Conservation (phyloP, 2,797 vertebrate genomes). For the Ceyx erithaca region DNA sequence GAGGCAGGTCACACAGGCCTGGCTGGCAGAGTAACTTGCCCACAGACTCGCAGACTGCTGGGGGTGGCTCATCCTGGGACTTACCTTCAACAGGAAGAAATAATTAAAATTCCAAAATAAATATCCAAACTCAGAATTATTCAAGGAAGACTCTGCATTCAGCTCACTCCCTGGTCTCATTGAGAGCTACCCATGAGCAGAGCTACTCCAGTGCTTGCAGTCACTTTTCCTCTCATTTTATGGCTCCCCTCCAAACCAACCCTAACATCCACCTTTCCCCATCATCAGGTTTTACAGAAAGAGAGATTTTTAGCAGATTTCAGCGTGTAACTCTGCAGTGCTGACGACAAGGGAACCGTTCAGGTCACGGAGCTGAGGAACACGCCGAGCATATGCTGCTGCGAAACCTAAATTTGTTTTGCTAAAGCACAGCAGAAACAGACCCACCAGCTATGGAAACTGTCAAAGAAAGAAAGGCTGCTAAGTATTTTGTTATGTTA, state of each 20-base stretch:
- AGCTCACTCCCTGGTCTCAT: not conserved
- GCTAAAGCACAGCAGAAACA: conserved; percentile 4
- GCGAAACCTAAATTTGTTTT: conserved; percentile 17
- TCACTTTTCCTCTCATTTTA: not conserved
- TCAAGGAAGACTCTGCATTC: not conserved
- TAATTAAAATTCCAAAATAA: not conserved
- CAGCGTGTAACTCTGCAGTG: not conserved
- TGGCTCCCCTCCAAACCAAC: not conserved
- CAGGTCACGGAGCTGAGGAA: not conserved
- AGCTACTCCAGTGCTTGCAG: not conserved
- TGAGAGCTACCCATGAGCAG: not conserved
- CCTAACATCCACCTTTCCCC: not conserved
- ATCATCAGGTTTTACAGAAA: not conserved
- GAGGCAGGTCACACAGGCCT: not conserved
- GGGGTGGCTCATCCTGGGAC: not conserved
- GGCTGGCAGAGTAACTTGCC: not conserved
- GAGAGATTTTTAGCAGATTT: conserved; percentile 6
- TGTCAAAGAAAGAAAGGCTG: not conserved
- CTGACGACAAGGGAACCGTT: not conserved
- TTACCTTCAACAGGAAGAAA: not conserved
- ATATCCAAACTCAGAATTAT: not conserved
- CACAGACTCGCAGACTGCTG: rapidly evolving
- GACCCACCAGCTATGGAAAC: conserved; percentile 50
- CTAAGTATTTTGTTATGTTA: conserved; percentile 10
- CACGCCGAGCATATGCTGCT: not conserved